Conservation (phyloP, 1,140 invertebrate species). For the Chlorops oryzae region DNA sequence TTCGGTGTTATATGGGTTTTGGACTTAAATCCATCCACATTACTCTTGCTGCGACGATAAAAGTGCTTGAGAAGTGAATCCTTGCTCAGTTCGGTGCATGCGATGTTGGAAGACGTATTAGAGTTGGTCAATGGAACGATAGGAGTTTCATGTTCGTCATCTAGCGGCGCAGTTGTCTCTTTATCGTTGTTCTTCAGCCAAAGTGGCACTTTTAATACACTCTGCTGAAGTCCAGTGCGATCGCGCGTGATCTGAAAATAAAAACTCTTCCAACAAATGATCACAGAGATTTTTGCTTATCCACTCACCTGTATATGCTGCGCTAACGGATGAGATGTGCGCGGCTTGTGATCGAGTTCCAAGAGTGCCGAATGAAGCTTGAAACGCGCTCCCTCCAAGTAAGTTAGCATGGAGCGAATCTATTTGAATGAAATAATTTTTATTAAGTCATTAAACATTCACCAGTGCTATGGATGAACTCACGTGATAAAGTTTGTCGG, state of each 20-base stretch:
- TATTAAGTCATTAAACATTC: too few relatives aligned
- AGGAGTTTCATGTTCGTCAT: slow-evolving; percentile 29
- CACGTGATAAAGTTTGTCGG: slow-evolving; percentile 85
- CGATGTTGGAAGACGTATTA: slow-evolving; percentile 9
- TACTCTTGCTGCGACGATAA: slow-evolving; percentile 45
- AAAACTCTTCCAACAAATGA: too few relatives aligned
- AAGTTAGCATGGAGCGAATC: slow-evolving; percentile 88
- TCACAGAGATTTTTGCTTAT: not conserved
- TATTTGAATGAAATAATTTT: slow-evolving; percentile 52
- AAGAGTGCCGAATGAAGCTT: slow-evolving; percentile 77
- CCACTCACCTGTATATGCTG: slow-evolving; percentile 61
- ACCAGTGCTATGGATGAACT: slow-evolving; percentile 17
- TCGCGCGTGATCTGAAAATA: slow-evolving; percentile 67
- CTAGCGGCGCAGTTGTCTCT: slow-evolving; percentile 37
- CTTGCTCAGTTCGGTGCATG: slow-evolving; percentile 6
- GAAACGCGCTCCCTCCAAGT: slow-evolving; percentile 81
- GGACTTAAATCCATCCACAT: slow-evolving; percentile 32
- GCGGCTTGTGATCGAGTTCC: slow-evolving; percentile 70
- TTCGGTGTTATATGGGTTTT: slow-evolving; percentile 4
- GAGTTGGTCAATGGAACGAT: slow-evolving; percentile 33
- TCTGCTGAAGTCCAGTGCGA: slow-evolving; percentile 82
- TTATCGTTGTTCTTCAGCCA: slow-evolving; percentile 65
- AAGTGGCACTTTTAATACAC: slow-evolving; percentile 75
- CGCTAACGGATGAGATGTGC: slow-evolving; percentile 71
- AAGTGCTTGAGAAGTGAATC: slow-evolving; percentile 23